Conservation (phyloP, 2,888 invertebrate genomes). For the Opisthograptis luteolata region DNA sequence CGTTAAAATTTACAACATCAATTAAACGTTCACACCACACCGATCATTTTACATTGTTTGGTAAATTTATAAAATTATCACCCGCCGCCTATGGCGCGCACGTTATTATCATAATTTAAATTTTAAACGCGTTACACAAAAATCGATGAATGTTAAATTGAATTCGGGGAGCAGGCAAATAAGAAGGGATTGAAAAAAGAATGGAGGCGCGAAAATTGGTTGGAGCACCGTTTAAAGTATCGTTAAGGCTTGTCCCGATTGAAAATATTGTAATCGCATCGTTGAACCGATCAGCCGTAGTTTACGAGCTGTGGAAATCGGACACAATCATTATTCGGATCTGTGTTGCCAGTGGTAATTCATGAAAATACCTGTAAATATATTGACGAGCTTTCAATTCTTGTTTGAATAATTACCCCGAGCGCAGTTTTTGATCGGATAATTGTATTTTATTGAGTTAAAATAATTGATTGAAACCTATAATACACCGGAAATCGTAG, state of each 20-base stretch:
- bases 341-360: slow-evolving; percentile 4
- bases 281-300: slow-evolving; percentile 49
- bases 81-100: slow-evolving; percentile 62
- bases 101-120: slow-evolving; percentile 74
- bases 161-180: slow-evolving; percentile 79
- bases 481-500: too few relatives aligned
- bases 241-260: slow-evolving; percentile 72
- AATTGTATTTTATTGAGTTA: too few relatives aligned
- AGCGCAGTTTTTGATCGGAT: too few relatives aligned
- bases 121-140: slow-evolving; percentile 67
- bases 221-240: slow-evolving; percentile 76
- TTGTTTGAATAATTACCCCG: too few relatives aligned
- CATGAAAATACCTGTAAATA: slow-evolving; percentile 1
- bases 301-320: slow-evolving; percentile 72
- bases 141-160: slow-evolving; percentile 81
- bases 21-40: slow-evolving; percentile 61
- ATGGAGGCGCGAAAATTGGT: slow-evolving; percentile 77
- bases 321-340: slow-evolving; percentile 55
- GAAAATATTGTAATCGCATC: slow-evolving; percentile 76
- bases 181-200: slow-evolving; percentile 47
- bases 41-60: slow-evolving; percentile 64
- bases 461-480: too few relatives aligned
- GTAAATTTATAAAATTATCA: slow-evolving; percentile 69
- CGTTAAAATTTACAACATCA: slow-evolving; percentile 56
- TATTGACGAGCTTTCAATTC: too few relatives aligned